A percentile compares a stretch with the other conserved stretches of the same genome.
Conservation (phyloP, 2,113 vertebrate genomes). For the Bambusicola thoracicus region DNA sequence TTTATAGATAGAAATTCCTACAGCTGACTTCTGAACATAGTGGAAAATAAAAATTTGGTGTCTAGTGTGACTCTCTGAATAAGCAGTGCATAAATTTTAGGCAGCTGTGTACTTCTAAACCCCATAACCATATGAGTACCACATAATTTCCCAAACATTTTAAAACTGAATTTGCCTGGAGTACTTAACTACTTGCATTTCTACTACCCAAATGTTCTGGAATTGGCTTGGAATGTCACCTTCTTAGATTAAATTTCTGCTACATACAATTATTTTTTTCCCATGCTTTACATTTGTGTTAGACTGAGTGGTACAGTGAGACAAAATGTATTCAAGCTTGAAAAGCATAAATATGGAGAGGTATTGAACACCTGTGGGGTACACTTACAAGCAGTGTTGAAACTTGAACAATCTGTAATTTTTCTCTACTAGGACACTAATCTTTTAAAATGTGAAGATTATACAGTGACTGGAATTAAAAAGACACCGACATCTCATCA, state of each 20-base stretch:
- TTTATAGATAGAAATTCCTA: background rate
- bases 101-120: background rate
- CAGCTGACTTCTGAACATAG: background rate
- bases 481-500: background rate
- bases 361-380: background rate
- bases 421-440: background rate
- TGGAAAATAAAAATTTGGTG: background rate
- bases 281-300: background rate
- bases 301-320: background rate
- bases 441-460: background rate
- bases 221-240: background rate
- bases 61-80: background rate
- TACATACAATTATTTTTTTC: background rate
- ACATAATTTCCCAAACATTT: background rate
- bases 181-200: background rate
- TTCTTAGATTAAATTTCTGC: background rate
- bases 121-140: background rate
- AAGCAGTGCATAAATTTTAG: background rate
- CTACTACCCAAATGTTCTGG: background rate
- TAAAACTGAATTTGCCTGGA: background rate
- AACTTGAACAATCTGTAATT: background rate
- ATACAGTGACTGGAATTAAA: background rate
- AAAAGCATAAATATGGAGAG: background rate
- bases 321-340: background rate
- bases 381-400: background rate